Conservation (phyloP, 2,797 vertebrate genomes). For the Xenopus petersii region DNA sequence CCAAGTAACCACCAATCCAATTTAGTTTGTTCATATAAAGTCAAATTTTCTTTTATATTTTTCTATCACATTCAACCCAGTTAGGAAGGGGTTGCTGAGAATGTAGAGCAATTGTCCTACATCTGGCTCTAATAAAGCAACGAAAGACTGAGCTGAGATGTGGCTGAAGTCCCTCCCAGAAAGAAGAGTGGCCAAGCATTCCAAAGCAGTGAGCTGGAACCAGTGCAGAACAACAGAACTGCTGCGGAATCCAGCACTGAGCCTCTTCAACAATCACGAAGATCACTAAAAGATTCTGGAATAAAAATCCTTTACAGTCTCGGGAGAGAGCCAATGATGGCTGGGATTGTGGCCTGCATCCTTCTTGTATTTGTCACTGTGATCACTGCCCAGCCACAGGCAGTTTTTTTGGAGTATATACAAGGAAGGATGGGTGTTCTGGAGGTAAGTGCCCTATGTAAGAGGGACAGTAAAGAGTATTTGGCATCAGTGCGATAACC, state of each 20-base stretch:
- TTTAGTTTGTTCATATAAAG: no score
- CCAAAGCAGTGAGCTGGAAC: slow-evolving; percentile 70
- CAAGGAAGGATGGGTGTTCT: slow-evolving; percentile 85
- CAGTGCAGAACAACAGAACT: slow-evolving; percentile 43
- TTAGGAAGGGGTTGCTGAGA: slow-evolving; percentile 54
- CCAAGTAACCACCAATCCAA: no score
- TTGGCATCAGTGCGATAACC: no score
- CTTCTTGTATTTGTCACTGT: slow-evolving; percentile 65
- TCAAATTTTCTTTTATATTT: no score
- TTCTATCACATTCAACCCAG: background rate
- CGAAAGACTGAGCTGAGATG: slow-evolving; percentile 24
- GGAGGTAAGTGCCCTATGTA: slow-evolving; percentile 78
- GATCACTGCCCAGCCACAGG: slow-evolving; percentile 70
- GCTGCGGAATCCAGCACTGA: slow-evolving; percentile 42
- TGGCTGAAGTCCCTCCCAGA: slow-evolving; percentile 43
- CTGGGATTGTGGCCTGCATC: slow-evolving; percentile 57
- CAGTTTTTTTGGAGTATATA: slow-evolving; percentile 91
- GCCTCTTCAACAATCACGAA: slow-evolving; percentile 10
- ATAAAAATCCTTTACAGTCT: slow-evolving; percentile 18
- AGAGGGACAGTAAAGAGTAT: no score
- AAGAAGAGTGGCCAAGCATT: slow-evolving; percentile 63
- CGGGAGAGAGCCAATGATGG: slow-evolving; percentile 33
- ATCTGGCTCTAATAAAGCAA: slow-evolving; percentile 63
- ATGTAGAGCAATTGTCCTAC: slow-evolving; percentile 43
- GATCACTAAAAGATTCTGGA: slow-evolving; percentile 11